These are phyloP conservation scores for Enteromius treurensis DNA, from an alignment of 2,797 vertebrate species.

Conservation along the genomic window DNA sequence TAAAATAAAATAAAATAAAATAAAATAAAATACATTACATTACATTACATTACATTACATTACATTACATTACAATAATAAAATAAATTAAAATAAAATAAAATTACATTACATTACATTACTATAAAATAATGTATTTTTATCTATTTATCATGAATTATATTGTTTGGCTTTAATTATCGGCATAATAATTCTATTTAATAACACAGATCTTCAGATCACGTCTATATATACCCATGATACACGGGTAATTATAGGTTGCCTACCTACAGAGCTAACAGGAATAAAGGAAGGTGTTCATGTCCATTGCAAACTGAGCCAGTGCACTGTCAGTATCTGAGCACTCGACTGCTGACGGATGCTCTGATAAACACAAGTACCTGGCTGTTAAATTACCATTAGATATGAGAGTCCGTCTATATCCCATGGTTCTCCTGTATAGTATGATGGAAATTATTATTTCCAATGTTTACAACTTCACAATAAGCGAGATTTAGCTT, in stretches of 20 bases:
- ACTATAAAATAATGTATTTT: no score
- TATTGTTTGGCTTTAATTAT: neutral
- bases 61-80: no score
- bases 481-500: neutral
- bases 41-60: no score
- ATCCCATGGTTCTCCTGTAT: slow-evolving; percentile 24
- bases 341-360: slow-evolving; percentile 47
- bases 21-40: no score
- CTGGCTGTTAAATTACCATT: slow-evolving; percentile 51
- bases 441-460: neutral
- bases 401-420: slow-evolving; percentile 24
- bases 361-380: slow-evolving; percentile 46
- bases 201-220: neutral
- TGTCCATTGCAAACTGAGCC: slow-evolving; percentile 35
- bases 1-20: no score
- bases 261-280: slow-evolving; percentile 21
- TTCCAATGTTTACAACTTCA: neutral
- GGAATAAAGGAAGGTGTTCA: slow-evolving; percentile 58
- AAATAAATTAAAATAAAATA: no score
- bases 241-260: slow-evolving; percentile 51
- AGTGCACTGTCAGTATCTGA: slow-evolving; percentile 54
- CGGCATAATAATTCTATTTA: neutral
- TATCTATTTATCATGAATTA: neutral
- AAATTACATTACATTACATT: no score
- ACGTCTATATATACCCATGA: slow-evolving; percentile 6